Evolutionary conservation across 2,888 invertebrate genomes (phyloP).

Genomic region (Neoitamus cyanurus): DNA sequence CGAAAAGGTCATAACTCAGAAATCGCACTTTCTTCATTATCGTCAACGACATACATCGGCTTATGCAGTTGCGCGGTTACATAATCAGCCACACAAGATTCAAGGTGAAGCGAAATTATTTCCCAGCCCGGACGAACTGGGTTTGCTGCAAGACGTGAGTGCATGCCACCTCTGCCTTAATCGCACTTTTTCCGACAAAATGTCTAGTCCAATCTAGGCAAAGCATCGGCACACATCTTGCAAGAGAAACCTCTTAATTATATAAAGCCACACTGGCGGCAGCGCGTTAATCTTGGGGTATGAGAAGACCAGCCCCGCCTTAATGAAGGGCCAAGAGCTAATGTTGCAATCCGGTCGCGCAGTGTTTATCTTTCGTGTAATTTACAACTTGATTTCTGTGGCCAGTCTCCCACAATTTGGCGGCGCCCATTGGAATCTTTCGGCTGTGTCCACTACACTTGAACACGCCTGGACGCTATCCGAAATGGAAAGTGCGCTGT

Average conservation of each 20-base stretch:
- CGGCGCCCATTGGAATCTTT: not conserved
- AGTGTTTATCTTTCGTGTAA: not conserved
- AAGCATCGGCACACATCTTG: not conserved
- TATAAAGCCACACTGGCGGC: not conserved
- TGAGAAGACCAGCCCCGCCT: not conserved
- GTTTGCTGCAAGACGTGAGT: not conserved
- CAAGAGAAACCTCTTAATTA: not conserved
- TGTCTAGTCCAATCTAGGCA: not conserved
- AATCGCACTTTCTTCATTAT: not conserved
- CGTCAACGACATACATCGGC: not conserved
- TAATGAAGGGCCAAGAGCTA: not conserved
- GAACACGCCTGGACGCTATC: not conserved
- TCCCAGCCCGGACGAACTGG: not conserved
- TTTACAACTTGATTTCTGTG: not conserved
- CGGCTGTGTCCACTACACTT: not conserved
- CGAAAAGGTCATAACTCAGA: not conserved
- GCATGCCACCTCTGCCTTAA: not conserved
- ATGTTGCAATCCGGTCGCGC: not conserved
- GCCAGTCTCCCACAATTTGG: not conserved
- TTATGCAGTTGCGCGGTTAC: not conserved
- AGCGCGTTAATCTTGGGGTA: not conserved
- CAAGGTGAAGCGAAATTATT: slow-evolving; percentile 18
- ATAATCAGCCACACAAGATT: not conserved
- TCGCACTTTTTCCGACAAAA: not conserved
- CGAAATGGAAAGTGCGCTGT: slow-evolving; percentile 28